phyloP scores from a whole-genome alignment of 1,140 invertebrate genomes.

The Schlechtendalia chinensis region DNA sequence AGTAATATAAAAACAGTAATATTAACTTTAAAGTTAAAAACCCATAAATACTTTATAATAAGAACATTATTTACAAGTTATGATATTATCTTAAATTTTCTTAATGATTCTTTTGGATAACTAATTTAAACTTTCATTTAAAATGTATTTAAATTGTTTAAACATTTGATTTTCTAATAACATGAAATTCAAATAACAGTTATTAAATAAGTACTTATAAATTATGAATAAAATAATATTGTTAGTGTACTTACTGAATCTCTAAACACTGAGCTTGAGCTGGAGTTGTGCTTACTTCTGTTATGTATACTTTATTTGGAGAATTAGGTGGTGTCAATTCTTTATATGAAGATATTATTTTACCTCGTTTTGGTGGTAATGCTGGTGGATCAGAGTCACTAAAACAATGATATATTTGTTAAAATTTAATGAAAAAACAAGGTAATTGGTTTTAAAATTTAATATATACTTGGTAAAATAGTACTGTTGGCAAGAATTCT shows the following conservation, averaged over 20 bases:
- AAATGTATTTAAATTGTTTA: too few species aligned
- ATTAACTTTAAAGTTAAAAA: too few species aligned
- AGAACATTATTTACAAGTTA: too few species aligned
- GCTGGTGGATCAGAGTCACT: slow-evolving; percentile 63
- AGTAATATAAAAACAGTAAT: too few species aligned
- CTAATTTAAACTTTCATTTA: too few species aligned
- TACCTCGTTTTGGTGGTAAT: slow-evolving; percentile 70
- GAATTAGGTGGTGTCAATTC: slow-evolving; percentile 19
- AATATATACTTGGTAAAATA: slow-evolving; percentile 35
- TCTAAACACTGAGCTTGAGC: slow-evolving; percentile 23
- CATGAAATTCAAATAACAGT: too few species aligned
- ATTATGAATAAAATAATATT: not conserved
- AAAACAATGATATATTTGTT: not conserved
- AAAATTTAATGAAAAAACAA: not conserved
- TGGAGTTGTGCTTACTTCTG: slow-evolving; percentile 20
- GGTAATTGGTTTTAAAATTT: not conserved
- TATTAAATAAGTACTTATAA: too few species aligned
- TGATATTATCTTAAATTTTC: too few species aligned
- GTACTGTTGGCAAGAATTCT: slow-evolving; percentile 40
- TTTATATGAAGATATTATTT: slow-evolving; percentile 41
- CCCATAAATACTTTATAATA: too few species aligned
- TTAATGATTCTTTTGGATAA: too few species aligned
- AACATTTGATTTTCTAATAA: too few species aligned
- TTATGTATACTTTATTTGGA: slow-evolving; percentile 42
- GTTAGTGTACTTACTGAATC: slow-evolving; percentile 9